A percentile compares a stretch with the other conserved stretches of the same genome.
phyloP scores from a whole-genome alignment of 2,888 invertebrate species.

The Deroplatys truncata region DNA sequence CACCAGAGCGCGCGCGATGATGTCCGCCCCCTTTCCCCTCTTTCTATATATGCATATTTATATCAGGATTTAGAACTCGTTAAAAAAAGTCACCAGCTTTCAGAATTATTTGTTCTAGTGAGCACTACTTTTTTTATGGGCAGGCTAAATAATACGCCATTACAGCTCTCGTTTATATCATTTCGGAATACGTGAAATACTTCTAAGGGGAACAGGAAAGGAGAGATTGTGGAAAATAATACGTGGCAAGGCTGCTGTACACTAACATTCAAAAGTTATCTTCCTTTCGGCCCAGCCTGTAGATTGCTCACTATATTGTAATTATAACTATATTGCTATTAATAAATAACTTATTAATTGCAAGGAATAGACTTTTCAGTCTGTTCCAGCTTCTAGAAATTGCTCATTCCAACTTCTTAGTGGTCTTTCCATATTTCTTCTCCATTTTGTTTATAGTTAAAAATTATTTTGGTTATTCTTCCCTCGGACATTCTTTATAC shows the following conservation, averaged over 20 bases:
- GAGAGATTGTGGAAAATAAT: background rate
- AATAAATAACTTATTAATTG: too few relatives aligned
- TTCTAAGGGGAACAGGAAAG: background rate
- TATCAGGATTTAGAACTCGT: conserved; percentile 9
- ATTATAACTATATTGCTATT: too few relatives aligned
- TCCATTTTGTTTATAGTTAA: too few relatives aligned
- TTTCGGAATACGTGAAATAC: background rate
- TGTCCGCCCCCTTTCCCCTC: background rate
- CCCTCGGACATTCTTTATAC: too few relatives aligned
- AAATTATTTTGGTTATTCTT: too few relatives aligned
- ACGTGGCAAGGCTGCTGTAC: background rate
- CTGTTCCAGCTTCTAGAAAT: too few relatives aligned
- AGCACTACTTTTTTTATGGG: background rate
- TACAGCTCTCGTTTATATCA: background rate
- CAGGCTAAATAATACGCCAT: background rate
- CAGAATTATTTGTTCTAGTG: background rate
- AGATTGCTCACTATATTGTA: too few relatives aligned
- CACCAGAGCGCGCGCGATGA: background rate
- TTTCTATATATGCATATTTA: background rate
- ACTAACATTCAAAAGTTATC: background rate
- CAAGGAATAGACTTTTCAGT: too few relatives aligned
- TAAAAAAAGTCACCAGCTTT: background rate
- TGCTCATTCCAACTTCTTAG: too few relatives aligned
- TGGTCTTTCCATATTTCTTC: too few relatives aligned
- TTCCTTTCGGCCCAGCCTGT: too few relatives aligned